A percentile compares a stretch with the other conserved stretches of the same genome.
These are phyloP conservation scores for Ispidina picta DNA, from an alignment of 2,797 vertebrate species.

Conservation along the genomic window DNA sequence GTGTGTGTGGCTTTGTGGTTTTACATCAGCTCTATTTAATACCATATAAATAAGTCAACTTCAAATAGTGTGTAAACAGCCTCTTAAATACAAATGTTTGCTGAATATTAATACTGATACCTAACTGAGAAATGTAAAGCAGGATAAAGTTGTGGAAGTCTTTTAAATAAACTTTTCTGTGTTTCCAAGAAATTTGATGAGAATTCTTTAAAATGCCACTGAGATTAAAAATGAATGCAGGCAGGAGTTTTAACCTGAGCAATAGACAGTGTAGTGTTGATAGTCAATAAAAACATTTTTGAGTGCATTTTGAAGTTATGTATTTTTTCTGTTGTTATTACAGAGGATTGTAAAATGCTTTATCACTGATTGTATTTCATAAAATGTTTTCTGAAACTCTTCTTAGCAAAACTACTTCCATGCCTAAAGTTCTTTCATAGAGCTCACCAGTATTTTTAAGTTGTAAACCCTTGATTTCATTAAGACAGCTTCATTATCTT, in stretches of 20 bases:
- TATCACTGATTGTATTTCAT: neutral
- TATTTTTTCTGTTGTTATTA: neutral
- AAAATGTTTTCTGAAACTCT: neutral
- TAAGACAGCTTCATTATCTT: neutral
- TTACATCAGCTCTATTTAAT: neutral
- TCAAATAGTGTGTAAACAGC: neutral
- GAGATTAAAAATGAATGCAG: neutral
- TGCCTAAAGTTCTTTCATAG: neutral
- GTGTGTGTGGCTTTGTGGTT: neutral
- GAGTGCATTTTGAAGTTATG: neutral
- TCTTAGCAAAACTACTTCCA: neutral
- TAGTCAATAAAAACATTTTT: neutral
- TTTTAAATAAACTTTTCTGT: neutral
- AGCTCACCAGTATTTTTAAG: neutral
- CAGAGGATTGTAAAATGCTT: neutral
- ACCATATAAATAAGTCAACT: neutral
- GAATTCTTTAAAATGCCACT: neutral
- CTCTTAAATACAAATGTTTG: slow-evolving; percentile 23
- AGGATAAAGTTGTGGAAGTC: neutral
- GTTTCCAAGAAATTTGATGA: neutral
- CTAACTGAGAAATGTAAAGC: neutral
- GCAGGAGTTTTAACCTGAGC: neutral
- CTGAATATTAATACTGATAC: neutral
- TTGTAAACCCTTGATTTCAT: neutral
- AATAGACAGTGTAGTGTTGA: neutral